Conservation (phyloP, 2,113 vertebrate genomes). For the Hippocampus mohnikei region DNA sequence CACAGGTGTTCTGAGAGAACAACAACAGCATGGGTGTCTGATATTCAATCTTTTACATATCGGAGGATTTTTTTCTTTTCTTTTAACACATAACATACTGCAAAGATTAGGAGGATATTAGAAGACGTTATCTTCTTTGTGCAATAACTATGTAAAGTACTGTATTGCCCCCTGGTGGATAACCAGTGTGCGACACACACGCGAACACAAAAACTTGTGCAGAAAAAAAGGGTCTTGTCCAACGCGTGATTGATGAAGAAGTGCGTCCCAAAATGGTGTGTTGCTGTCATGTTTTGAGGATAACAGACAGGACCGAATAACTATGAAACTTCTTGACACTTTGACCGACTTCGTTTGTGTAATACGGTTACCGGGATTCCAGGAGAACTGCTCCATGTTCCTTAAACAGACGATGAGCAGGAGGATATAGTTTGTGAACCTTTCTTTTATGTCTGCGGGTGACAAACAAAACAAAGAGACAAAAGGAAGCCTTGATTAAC, state of each 20-base stretch:
- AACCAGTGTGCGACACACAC: too few species aligned
- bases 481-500: constrained; percentile 63
- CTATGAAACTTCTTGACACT: too few species aligned
- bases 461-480: constrained; percentile 21
- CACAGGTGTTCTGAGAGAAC: constrained; percentile 87
- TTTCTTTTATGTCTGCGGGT: constrained; percentile 93
- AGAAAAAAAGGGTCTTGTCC: background rate
- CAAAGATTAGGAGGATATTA: too few species aligned
- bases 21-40: constrained; percentile 11
- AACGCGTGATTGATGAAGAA: background rate
- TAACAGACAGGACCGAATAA: too few species aligned
- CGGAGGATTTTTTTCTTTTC: too few species aligned
- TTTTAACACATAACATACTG: too few species aligned
- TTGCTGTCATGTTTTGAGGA: background rate
- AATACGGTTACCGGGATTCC: constrained; percentile 85
- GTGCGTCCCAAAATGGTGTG: background rate
- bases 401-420: constrained; percentile 94
- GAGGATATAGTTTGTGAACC: constrained; percentile 96
- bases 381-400: constrained; percentile 99
- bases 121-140: too few species aligned
- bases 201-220: too few species aligned
- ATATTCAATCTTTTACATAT: too few species aligned
- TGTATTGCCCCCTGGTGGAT: too few species aligned
- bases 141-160: too few species aligned
- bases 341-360: background rate